These are phyloP conservation scores for Poliocrania exsul DNA, from an alignment of 2,797 vertebrate species.

Conservation along the genomic window DNA sequence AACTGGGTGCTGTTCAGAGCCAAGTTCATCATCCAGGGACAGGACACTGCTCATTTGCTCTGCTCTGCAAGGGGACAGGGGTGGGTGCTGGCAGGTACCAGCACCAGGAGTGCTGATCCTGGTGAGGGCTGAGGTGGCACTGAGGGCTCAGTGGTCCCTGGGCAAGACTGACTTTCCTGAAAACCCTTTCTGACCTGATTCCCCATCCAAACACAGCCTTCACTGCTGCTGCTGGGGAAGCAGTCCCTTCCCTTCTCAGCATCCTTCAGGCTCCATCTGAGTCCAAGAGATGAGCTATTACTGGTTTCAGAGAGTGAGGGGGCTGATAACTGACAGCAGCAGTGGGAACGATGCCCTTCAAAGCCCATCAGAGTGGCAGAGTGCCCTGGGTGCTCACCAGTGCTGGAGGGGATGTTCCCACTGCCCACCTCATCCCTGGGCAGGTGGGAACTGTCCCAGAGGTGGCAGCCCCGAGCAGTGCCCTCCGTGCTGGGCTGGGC, in stretches of 20 bases:
- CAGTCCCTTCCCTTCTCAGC: background rate
- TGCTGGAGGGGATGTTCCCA: background rate
- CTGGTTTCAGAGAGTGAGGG: background rate
- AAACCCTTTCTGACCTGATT: slow-evolving; percentile 14
- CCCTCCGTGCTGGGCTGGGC: background rate
- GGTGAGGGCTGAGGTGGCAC: background rate
- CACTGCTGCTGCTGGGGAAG: slow-evolving; percentile 6
- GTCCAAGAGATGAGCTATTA: slow-evolving; percentile 8
- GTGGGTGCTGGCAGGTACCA: background rate
- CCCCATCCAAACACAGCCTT: background rate
- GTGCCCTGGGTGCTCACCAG: background rate
- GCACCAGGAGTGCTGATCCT: accelerated
- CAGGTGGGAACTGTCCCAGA: background rate
- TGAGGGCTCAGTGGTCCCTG: background rate
- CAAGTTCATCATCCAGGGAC: background rate
- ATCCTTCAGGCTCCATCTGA: background rate
- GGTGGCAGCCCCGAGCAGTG: background rate
- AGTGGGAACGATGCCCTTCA: background rate
- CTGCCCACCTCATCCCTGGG: accelerated
- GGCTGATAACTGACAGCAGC: background rate
- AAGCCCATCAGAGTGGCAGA: background rate
- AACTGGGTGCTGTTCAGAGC: background rate
- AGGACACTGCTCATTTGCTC: background rate
- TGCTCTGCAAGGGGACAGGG: background rate
- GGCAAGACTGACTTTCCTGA: background rate